Evolutionary conservation across 30 jellyfish, hydroid and myxozoan genomes (phyloP), one percentile per base, ranked within the genome.

Genomic region (Cassiopea xamachana): DNA sequence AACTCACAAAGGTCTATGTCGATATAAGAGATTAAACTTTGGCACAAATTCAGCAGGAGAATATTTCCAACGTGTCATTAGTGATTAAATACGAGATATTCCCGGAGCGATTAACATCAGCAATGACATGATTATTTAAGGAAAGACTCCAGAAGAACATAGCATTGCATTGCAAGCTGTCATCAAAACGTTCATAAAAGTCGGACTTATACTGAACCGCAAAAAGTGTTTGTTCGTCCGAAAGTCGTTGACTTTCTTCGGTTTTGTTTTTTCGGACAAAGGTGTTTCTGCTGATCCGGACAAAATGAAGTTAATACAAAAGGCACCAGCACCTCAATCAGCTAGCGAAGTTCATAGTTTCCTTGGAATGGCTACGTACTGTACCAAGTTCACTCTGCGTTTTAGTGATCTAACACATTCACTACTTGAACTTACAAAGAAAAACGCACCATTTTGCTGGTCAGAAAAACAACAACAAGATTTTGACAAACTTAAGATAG

Each of bases 301-400:
- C 13, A 46, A 77, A 17, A 45, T 77, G 70, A 18, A 39, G 48
- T 18, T 1, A 45, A 77, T 77, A 16, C 2, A 77, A 1, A 77
- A 14, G 39, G 86, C 48, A n/a, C n/a, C 49, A 70, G 9, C 80
- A 8, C 82, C 82, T 73, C 60, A 73, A 73, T 73, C 82, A 16
- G 82, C 59, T 14, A 73, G 19, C 43, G 55, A 73, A 43, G 55
- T 73, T 19, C 82, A 77, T 27, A 79, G 58, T 39, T 79, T 79
- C 77, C 51, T 49, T 1, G 77, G 88, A 5, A 55, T 55, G 77
- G 88, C 88, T 5, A 77, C 87, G 45, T 77, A 45, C 73, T 77
- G 87, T 48, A 39, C 87, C 43, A 77, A 77, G 18, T 7, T 77
- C 60, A 77, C 50, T 9, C 44, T 69, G 3, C 73, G 60, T 9